Base-by-base conservation (phyloP, 2,113 vertebrate genomes). In the Perccottus glenii region DNA sequence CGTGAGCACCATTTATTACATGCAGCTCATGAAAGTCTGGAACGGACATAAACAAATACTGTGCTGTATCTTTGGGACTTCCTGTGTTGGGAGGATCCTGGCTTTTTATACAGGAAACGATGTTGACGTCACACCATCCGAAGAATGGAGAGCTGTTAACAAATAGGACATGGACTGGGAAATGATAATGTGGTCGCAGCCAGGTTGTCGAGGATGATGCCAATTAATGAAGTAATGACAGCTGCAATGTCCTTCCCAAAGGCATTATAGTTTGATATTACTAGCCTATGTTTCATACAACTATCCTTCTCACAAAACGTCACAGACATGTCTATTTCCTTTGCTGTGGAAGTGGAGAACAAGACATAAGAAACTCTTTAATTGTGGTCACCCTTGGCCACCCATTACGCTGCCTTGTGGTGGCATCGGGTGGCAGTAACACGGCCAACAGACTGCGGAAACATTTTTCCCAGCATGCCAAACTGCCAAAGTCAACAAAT, bases 371-470 rank as follows among this genome's bases (percentile, higher is more conserved):
- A 82, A 70, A 67, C 73, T 76, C 77, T 78, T 79, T 83, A 87
- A 82, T 84, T 85, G 83, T 74, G 88, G 89, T 88, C 68, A 81
- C 70, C 76, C 73, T 77, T 87, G 88, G 87, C 87, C 88, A 90
- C 88, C 88, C 84, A 86, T 86, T 71, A 79, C 46, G 81, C 49
- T 82, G 70, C 64, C 66, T 80, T 83, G 81, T 27, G 75, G 83
- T 80, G 73, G 81, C 85, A 88, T 82, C 59, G 48, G 78, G 81
- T 77, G 80, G 85, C 83, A 83, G 77, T 10, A 56, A 49, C 9
- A 49, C 35, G 3, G 87, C 85, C 87, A 82, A 80, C 77, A 77
- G 78, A 50, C 87, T 76, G 72, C 70, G 46, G 80, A 85, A 91
- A 81, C 81, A 70, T 70, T 90, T 75, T 81, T 59, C 83, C 79